Evolutionary conservation across 2,797 vertebrate species (phyloP), one percentile per base, ranked within the genome.

Genomic region (Odontamblyopus rebecca): DNA sequence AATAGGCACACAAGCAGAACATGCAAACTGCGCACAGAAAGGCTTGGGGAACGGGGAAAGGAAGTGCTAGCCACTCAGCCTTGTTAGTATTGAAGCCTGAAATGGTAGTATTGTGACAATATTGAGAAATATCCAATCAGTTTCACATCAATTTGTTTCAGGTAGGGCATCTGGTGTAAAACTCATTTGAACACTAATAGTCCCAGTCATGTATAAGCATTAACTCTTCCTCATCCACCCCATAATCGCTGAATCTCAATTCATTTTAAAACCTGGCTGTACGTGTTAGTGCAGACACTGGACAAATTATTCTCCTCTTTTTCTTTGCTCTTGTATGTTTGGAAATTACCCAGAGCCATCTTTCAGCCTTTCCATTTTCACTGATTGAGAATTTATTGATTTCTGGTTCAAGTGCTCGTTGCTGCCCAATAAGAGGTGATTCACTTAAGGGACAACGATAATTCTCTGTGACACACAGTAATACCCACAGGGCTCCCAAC

Each of bases 311-410:
- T 67, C 74, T 82, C 60, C 62, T 62, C 60, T 54, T 57, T 72
- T 56, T 26, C 48, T 67, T 41, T 74, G 6, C 44, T 27, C 27
- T 74, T 80, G 51, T 75, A 73, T 81, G 71, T 87, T 87, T 84
- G 78, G 68, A 85, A 84, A 85, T 81, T 68, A 74, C 70, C 70
- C 82, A 80, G 82, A 69, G 65, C 69, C 68, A 70, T 74, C 69
- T 56, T 51, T 59, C 61, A 35, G 76, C 64, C 70, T 61, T 82
- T 80, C 74, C 70, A 74, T 85, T 88, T 85, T 83, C 78, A 81
- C 81, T 85, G 86, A 92, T 89, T 90, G 85, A 87, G 83, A 84
- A 79, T 74, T 82, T 85, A 92, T 93, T 91, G 93, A 93, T 93
- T 92, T 89, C 72, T 86, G 85, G 90, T 88, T 89, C 78, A 78